Evolutionary conservation across 2,888 invertebrate genomes (phyloP).

Genomic region (Pachydiplax longipennis): DNA sequence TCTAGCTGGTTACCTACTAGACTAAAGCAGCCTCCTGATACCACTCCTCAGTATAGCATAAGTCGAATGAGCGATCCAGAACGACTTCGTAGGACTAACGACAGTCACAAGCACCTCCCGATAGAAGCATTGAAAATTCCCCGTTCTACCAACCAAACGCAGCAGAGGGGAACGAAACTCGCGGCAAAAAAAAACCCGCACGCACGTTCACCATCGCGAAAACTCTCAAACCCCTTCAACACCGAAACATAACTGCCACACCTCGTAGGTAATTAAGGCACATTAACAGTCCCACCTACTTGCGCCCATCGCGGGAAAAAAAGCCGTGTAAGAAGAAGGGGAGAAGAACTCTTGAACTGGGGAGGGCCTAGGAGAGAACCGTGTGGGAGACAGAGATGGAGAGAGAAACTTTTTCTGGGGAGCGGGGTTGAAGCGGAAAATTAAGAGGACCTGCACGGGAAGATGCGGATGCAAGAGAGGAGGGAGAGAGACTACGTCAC

Average conservation of each 20-base stretch:
- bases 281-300: neutral
- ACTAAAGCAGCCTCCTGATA: too few species aligned
- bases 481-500: neutral
- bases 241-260: neutral
- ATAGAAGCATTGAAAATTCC: neutral
- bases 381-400: neutral
- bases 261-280: neutral
- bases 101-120: neutral
- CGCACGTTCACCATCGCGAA: neutral
- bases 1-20: too few species aligned
- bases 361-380: neutral
- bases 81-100: too few species aligned
- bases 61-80: too few species aligned
- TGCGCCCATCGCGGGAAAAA: neutral
- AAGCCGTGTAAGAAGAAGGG: neutral
- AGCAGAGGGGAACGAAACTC: too few species aligned
- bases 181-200: neutral
- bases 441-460: conserved; percentile 12
- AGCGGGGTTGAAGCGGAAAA: neutral
- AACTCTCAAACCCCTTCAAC: neutral
- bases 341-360: neutral
- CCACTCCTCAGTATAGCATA: too few species aligned
- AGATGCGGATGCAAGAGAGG: neutral
- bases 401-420: neutral
- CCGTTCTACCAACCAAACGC: too few species aligned